Percentiles rank a stretch among this genome's conserved stretches.
These are phyloP conservation scores for Hemistola chrysoprasaria DNA, from an alignment of 2,888 invertebrate genomes.

Conservation along the genomic window DNA sequence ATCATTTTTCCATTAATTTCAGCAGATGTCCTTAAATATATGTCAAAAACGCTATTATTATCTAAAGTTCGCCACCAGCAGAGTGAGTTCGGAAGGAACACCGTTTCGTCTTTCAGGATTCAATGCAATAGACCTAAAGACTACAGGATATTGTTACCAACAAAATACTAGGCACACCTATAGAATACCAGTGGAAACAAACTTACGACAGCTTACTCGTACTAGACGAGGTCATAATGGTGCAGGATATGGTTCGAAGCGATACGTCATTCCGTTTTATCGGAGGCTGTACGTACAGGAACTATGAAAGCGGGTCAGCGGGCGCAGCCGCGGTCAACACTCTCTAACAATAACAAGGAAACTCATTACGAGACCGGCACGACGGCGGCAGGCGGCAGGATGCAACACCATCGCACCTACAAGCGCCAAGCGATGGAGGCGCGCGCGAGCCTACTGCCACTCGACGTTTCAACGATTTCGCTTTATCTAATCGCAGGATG, in stretches of 20 bases:
- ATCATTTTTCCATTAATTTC: too few species aligned
- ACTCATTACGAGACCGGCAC: constrained; percentile 9
- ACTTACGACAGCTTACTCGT: too few species aligned
- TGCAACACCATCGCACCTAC: constrained; percentile 22
- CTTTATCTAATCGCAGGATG: constrained; percentile 71
- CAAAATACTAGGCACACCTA: too few species aligned
- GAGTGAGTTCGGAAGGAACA: too few species aligned
- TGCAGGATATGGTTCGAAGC: constrained; percentile 4
- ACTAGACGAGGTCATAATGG: neutral
- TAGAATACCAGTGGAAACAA: too few species aligned
- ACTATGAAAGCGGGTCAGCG: constrained; percentile 37
- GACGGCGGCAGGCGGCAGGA: constrained; percentile 24
- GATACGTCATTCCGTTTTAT: constrained; percentile 9
- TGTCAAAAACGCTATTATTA: too few species aligned
- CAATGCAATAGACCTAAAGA: too few species aligned
- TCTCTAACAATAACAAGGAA: constrained; percentile 60
- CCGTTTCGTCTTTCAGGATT: too few species aligned
- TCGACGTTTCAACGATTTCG: constrained; percentile 47
- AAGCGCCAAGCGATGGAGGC: constrained; percentile 36
- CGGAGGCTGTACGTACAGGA: constrained; percentile 10
- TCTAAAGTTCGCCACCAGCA: too few species aligned
- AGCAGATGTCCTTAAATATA: too few species aligned
- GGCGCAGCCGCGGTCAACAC: constrained; percentile 51
- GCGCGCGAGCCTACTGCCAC: constrained; percentile 55
- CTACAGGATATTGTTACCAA: too few species aligned